Evolutionary conservation across 2,113 vertebrate genomes (phyloP).

Genomic region (Tetrao urogallus): DNA sequence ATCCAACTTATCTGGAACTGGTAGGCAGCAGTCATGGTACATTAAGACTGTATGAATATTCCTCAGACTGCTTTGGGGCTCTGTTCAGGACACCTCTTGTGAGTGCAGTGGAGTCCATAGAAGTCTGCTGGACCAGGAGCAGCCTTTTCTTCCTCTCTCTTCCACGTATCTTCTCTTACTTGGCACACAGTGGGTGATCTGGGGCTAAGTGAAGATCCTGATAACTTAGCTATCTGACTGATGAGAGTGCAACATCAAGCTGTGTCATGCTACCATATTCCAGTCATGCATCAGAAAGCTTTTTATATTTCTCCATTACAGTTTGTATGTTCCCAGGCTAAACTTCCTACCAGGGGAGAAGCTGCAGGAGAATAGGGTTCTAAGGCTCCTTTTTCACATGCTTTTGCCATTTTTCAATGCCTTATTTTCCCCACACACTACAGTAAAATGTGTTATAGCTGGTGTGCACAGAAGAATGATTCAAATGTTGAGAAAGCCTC

Average conservation of each 20-base stretch:
- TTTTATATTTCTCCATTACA: conserved; percentile 21
- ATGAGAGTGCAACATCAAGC: conserved; percentile 13
- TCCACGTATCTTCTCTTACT: not conserved
- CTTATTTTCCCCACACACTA: not conserved
- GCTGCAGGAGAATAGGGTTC: not conserved
- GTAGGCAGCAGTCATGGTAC: conserved; percentile 40
- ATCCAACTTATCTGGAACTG: conserved; percentile 36
- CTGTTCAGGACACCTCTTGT: conserved; percentile 18
- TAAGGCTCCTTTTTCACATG: not conserved
- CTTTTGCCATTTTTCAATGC: not conserved
- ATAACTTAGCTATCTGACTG: not conserved
- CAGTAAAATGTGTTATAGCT: not conserved
- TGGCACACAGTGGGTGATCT: not conserved
- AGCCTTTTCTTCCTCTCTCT: not conserved
- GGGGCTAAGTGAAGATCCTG: conserved; percentile 5
- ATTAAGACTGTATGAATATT: conserved; percentile 40
- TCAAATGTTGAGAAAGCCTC: not conserved
- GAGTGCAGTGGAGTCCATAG: not conserved
- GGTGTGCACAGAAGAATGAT: not conserved
- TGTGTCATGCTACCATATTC: conserved; percentile 39
- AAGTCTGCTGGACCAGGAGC: not conserved
- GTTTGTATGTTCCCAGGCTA: conserved; percentile 8
- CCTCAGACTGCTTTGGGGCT: not conserved
- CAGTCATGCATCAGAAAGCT: conserved; percentile 20
- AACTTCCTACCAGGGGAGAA: not conserved